Conservation (phyloP, 2,888 invertebrate genomes). For the Heliconius ismenius region DNA sequence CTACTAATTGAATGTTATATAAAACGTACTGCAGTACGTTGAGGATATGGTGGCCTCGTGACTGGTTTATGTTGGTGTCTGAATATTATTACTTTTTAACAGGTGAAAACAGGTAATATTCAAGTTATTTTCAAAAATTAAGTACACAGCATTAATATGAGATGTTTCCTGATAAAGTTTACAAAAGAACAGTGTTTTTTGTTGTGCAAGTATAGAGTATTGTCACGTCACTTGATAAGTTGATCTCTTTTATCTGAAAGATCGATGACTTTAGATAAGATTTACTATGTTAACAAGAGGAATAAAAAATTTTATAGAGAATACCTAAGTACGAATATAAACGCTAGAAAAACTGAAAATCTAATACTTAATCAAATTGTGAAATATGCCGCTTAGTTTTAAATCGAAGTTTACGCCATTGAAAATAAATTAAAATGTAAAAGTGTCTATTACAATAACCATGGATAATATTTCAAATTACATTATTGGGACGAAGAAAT, state of each 20-base stretch:
- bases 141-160: background rate
- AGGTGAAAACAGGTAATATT: background rate
- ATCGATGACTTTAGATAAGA: conserved; percentile 50
- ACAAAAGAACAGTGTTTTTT: background rate
- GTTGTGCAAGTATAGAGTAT: conserved; percentile 16
- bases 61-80: background rate
- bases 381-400: background rate
- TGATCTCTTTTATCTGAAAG: conserved; percentile 38
- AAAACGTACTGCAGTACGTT: conserved; percentile 14
- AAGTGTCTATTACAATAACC: conserved; percentile 7
- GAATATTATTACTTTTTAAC: background rate
- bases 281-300: background rate
- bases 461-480: conserved; percentile 14
- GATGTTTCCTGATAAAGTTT: background rate
- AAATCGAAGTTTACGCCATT: conserved; percentile 13
- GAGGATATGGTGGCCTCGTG: background rate
- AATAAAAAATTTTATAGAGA: background rate
- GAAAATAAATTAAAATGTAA: background rate
- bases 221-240: conserved; percentile 25
- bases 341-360: background rate
- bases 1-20: conserved; percentile 14
- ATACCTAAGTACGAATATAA: background rate
- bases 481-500: conserved; percentile 54
- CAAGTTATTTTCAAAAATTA: background rate
- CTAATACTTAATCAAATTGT: too few relatives aligned